Evolutionary conservation across 1,140 invertebrate genomes (phyloP), one percentile per base, ranked within the genome.

Genomic region (Cherax destructor): DNA sequence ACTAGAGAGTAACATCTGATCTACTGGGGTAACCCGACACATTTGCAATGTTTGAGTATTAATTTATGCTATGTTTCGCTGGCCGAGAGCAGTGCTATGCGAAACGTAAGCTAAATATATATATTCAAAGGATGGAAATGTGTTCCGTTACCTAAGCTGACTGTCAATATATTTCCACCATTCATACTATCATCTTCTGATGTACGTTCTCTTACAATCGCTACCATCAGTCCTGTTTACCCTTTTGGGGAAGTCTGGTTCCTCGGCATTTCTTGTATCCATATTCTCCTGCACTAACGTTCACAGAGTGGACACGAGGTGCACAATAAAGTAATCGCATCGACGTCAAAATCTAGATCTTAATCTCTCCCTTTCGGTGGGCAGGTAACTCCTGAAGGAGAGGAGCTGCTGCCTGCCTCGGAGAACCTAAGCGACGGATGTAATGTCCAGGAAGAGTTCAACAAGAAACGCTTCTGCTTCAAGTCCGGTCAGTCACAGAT

Each of bases 401-500:
- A 78, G 72, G 72, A 77, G 47, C n/a, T 90, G 30, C 65, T 86
- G 9, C 69, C 83, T n/a, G 59, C 77, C n/a, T 65, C 79, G 1
- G 10, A 56, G 5, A 69, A 87, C 13, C 11, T 24, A 0, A 18
- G 83, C 4, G 86, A 89, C 10, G 79, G 65, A 1, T 92, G 91
- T 47, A 92, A 85, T n/a, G 47, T 30, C n/a, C 0, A 18, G n/a
- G 21, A 69, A 9, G 13, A 79, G 1, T 61, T 41, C 18, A 18
- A 56, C 24, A 56, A 59, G 1, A 41, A 56, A 16, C n/a, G 6
- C 5, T 90, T 77, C 50, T 92, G 91, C 72, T 92, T 92, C 69
- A 13, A 24, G 30, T 18, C 88, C 9, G 88, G 86, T 90, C 24
- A 84, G 88, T 69, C 6, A 47, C 18, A 83, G 30, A 41, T 41